Evolutionary conservation across 2,113 vertebrate species (phyloP), one percentile per base, ranked within the genome.

Genomic region (Calypte anna): DNA sequence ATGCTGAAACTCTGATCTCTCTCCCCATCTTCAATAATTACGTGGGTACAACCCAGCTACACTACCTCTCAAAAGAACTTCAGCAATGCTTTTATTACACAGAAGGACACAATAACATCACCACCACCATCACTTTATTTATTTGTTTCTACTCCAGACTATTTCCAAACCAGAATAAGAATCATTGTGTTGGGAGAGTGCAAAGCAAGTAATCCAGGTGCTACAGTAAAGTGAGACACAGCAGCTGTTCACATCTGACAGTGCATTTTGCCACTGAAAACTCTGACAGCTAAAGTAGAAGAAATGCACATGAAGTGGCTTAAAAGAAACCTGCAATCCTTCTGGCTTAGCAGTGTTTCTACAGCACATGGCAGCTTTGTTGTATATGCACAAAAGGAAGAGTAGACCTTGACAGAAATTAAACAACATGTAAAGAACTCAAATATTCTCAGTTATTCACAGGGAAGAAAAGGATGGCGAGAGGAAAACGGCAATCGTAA

Each of bases 321-420:
- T 88, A 93, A 77, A 91, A 69, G 54, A 83, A 83, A 86, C 77
- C 59, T 67, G 76, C n/a, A 69, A 61, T 46, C 24, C 43, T 91
- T 87, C 75, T 74, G 55, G 51, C 66, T 88, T 77, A 74, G 0
- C 77, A 86, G 19, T 27, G 8, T 25, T 83, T 80, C 55, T 74
- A 66, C 24, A 66, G 31, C 36, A 38, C 22, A 51, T 8, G 7
- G 55, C 0, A 0, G 25, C 44, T 73, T 72, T 76, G 28, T 36
- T 57, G 48, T 43, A 83, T 58, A 80, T 64, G 61, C 59, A 92
- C 24, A 74, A 88, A 90, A 73, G 17, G 22, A 82, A 83, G 1
- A 13, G 43, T 12, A 23, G 38, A 22, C 27, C 22, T 91, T 54
- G 44, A 86, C 33, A 92, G 75, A 80, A 80, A 50, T 50, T 36